Evolutionary conservation across 2,888 invertebrate species (phyloP).

Genomic region (Drosophila yooni): DNA sequence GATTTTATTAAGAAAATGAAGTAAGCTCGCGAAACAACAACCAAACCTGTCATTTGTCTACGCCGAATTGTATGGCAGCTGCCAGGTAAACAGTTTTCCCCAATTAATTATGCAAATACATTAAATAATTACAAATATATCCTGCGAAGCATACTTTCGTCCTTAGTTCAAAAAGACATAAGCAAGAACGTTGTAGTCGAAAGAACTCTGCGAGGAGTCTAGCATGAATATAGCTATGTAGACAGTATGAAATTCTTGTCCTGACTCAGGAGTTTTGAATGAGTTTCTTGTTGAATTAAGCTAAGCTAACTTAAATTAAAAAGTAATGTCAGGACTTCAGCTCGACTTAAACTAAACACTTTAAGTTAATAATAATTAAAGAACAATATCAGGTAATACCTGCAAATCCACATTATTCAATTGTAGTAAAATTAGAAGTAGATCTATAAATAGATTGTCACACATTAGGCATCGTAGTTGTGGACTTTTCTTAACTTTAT

Average conservation of each 20-base stretch:
- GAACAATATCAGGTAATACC: no score
- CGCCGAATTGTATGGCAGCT: constrained; percentile 31
- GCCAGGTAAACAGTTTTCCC: constrained; percentile 17
- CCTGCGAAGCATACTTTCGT: not conserved
- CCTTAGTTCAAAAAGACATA: not conserved
- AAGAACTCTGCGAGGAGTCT: not conserved
- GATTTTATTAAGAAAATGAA: constrained; percentile 54
- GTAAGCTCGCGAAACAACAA: constrained; percentile 3
- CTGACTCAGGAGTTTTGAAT: not conserved
- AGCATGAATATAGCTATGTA: not conserved
- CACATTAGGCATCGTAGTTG: not conserved
- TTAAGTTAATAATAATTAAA: no score
- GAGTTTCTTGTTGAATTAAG: not conserved
- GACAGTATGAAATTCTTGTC: not conserved
- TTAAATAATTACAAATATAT: constrained; percentile 4
- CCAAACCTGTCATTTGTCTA: constrained; percentile 31
- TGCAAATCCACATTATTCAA: not conserved
- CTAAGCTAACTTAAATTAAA: not conserved
- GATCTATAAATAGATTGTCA: not conserved
- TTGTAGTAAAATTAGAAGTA: not conserved
- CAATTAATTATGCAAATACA: constrained; percentile 25
- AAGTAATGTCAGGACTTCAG: not conserved
- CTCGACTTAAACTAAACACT: not conserved
- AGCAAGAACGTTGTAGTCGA: fast-evolving
- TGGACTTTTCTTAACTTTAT: not conserved